Evolutionary conservation across 2,113 vertebrate genomes (phyloP), one percentile per base, ranked within the genome.

Genomic region (Cairina moschata): DNA sequence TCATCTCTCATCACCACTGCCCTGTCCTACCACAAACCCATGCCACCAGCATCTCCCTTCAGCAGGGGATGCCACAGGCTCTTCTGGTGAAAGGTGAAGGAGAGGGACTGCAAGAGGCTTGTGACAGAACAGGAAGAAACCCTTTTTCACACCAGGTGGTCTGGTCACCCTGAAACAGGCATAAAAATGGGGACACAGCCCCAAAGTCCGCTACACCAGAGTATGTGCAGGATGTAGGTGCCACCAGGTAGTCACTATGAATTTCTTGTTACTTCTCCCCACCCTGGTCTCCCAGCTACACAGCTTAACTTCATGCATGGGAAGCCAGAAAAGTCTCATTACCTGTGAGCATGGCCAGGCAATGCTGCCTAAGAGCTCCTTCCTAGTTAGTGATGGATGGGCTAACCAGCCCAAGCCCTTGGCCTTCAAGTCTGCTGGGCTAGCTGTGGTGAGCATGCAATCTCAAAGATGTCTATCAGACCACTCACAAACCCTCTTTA

Each of bases 21-120:
- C 63, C 55, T 59, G 63, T 42, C 36, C 84, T 23, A 25, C 50
- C 46, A 23, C 63, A 73, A 77, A 85, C 34, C 52, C 72, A n/a
- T 32, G 54, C 31, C 72, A 55, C 1, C 26, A 22, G 0, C 4
- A 6, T 16, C 42, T 71, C 25, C 40, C 38, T 42, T 20, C 0
- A 2, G 23, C 71, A 60, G 62, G n/a, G 22, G n/a, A 69, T 32
- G 48, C 18, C 5, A 1, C 0, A 0, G 48, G 29, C 16, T 36
- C 60, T 60, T 34, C 31, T 60, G 58, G 34, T 85, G 65, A 75
- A 78, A 92, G 81, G 44, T 67, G 75, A 82, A 86, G 75, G 67
- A 88, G 22, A 31, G 0, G 2, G 56, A 36, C 1, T 1, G 36
- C 0, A 0, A 42, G 44, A 76, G 3, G 34, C 25, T 86, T 12